Conservation (phyloP, 2,888 invertebrate genomes). For the Melanotus villosus region DNA sequence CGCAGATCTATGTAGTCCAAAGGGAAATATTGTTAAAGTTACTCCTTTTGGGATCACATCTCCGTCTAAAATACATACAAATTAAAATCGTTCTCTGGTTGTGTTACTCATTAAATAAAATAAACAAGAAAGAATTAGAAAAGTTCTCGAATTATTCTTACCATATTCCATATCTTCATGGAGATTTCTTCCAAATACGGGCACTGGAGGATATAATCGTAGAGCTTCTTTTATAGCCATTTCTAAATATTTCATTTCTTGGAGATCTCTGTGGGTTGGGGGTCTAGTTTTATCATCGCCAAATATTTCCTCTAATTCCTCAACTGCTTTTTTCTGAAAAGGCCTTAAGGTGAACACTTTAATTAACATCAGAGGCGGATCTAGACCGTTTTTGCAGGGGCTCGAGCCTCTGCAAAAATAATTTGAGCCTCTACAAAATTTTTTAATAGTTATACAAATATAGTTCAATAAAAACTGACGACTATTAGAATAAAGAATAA, state of each 20-base stretch:
- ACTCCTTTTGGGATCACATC: slow-evolving; percentile 63
- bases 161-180: slow-evolving; percentile 64
- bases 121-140: neutral
- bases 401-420: too few species aligned
- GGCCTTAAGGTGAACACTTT: too few species aligned
- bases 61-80: slow-evolving; percentile 52
- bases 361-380: too few species aligned
- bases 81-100: too few species aligned
- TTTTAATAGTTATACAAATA: too few species aligned
- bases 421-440: too few species aligned
- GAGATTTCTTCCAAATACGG: slow-evolving; percentile 67
- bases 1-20: slow-evolving; percentile 69
- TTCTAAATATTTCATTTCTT: slow-evolving; percentile 71
- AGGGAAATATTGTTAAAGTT: slow-evolving; percentile 66
- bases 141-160: slow-evolving; percentile 44
- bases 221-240: slow-evolving; percentile 70
- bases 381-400: too few species aligned
- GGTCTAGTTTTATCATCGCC: slow-evolving; percentile 51
- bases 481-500: too few species aligned
- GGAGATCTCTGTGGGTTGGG: slow-evolving; percentile 63
- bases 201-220: slow-evolving; percentile 70
- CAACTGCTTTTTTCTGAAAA: slow-evolving; percentile 62
- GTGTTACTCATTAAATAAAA: too few species aligned
- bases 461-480: too few species aligned
- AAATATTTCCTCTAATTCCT: slow-evolving; percentile 63